Percentiles rank a stretch among this genome's conserved stretches.
Evolutionary conservation across 2,797 vertebrate genomes (phyloP).

Genomic region (Synaphobranchus kaupii): DNA sequence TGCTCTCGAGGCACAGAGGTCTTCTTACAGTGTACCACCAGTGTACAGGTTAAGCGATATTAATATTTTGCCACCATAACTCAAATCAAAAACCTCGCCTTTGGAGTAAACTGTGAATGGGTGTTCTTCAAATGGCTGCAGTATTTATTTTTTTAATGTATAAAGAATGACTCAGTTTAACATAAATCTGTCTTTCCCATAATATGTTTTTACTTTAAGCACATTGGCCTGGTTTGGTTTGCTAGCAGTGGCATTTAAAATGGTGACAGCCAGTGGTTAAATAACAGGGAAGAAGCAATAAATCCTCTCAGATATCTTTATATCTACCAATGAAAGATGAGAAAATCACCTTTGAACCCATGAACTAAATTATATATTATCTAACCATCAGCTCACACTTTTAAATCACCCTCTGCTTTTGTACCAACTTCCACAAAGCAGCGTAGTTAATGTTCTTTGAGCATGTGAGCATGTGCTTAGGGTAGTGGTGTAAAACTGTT

Average conservation of each 20-base stretch:
- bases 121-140: not conserved
- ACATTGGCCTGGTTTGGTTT: not conserved
- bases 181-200: not conserved
- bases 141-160: not conserved
- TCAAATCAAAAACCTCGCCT: not conserved
- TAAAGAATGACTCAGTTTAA: not conserved
- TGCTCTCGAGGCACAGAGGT: not conserved
- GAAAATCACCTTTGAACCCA: too few species aligned
- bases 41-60: not conserved
- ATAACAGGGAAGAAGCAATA: not conserved
- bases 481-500: not conserved
- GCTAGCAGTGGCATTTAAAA: not conserved
- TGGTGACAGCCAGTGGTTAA: not conserved
- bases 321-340: not conserved
- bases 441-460: not conserved
- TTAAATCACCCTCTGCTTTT: not conserved
- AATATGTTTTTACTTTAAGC: too few species aligned
- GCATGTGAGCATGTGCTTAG: not conserved
- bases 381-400: not conserved
- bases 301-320: not conserved
- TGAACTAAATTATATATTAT: not conserved
- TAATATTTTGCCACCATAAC: not conserved
- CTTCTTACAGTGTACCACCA: not conserved
- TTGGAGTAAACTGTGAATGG: not conserved
- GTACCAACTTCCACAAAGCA: not conserved